A percentile compares a stretch with the other conserved stretches of the same genome.
phyloP scores from a whole-genome alignment of 23 tunicate genomes.

The Trididemnum miniatum region DNA sequence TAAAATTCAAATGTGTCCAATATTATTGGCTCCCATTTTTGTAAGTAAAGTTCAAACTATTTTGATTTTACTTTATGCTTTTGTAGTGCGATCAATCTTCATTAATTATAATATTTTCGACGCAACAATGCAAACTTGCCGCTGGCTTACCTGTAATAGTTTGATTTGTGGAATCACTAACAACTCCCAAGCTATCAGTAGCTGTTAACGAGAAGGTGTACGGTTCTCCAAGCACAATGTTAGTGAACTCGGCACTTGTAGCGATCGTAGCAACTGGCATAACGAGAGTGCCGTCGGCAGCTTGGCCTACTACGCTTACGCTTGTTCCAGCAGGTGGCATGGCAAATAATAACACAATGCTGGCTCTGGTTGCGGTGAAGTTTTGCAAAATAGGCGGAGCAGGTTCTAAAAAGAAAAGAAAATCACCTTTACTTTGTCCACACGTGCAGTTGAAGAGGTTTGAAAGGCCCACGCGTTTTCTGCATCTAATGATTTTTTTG shows the following conservation, averaged over 20 bases:
- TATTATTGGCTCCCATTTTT: no score
- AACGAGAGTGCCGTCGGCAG: not conserved
- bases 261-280: not conserved
- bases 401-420: slow-evolving; percentile 10
- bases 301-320: not conserved
- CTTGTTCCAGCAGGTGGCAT: not conserved
- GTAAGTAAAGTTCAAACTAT: no score
- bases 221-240: not conserved
- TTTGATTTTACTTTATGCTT: no score
- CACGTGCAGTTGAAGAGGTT: not conserved
- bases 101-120: not conserved
- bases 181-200: not conserved
- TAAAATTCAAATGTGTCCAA: no score
- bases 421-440: no score
- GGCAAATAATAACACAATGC: not conserved
- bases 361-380: no score
- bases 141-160: not conserved
- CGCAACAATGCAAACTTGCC: not conserved
- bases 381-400: not conserved
- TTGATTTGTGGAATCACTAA: not conserved
- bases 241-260: not conserved
- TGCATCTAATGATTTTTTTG: no score
- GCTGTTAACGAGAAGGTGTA: not conserved
- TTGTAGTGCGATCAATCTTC: no score
- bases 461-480: no score